A percentile compares a stretch with the other conserved stretches of the same genome.
phyloP scores from a whole-genome alignment of 1,140 invertebrate species.

The Atta colombica region DNA sequence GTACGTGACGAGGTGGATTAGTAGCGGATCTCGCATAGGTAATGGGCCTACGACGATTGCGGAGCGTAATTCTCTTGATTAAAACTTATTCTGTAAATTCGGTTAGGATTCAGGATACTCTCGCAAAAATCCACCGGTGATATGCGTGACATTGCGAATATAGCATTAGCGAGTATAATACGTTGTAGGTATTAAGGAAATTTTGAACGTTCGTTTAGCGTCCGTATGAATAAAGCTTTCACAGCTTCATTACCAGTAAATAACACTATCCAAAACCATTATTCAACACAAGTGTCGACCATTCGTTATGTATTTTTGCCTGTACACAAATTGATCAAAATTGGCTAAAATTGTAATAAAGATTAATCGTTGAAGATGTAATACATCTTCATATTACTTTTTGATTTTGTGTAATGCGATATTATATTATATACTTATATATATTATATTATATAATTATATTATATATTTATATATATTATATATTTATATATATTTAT shows the following conservation, averaged over 20 bases:
- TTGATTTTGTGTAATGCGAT: too few species aligned
- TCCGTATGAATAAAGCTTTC: neutral
- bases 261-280: neutral
- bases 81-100: conserved; percentile 54
- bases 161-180: conserved; percentile 13
- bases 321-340: too few species aligned
- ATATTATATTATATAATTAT: too few species aligned
- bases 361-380: too few species aligned
- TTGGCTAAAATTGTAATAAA: too few species aligned
- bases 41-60: conserved; percentile 12
- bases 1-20: conserved; percentile 41
- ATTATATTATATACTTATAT: too few species aligned
- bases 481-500: too few species aligned
- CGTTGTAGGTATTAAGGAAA: conserved; percentile 26
- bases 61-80: conserved; percentile 34
- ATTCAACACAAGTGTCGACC: too few species aligned
- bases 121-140: conserved; percentile 50
- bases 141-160: conserved; percentile 11
- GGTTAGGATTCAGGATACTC: neutral
- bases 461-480: too few species aligned
- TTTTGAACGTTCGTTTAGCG: neutral
- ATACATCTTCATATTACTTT: too few species aligned
- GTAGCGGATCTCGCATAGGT: neutral
- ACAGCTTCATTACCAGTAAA: neutral
- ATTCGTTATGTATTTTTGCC: too few species aligned